Evolutionary conservation across 92 coral and sea anemone genomes (phyloP).

Genomic region (Palythoa caribaeorum): DNA sequence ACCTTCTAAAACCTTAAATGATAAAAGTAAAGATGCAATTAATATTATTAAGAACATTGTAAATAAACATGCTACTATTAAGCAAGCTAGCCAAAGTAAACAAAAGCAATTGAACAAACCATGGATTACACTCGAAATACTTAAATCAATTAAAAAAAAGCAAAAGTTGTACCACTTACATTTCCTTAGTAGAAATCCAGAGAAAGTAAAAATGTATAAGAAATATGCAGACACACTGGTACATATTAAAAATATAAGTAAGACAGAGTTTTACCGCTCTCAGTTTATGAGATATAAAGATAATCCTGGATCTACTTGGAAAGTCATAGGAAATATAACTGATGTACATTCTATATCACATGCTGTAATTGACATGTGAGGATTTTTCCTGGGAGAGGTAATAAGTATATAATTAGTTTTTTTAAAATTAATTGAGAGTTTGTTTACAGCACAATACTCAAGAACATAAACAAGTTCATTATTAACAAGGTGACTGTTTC

Average conservation of each 20-base stretch:
- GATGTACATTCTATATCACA: too few relatives aligned
- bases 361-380: too few relatives aligned
- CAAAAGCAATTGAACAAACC: conserved; percentile 1
- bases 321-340: background rate
- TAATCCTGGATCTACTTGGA: conserved; percentile 50
- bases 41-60: conserved; percentile 37
- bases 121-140: conserved; percentile 30
- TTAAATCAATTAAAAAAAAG: conserved; percentile 58
- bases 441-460: too few relatives aligned
- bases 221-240: conserved; percentile 41
- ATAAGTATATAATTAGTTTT: too few relatives aligned
- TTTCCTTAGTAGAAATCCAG: conserved; percentile 40
- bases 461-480: too few relatives aligned
- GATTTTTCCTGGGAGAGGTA: too few relatives aligned
- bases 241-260: conserved; percentile 38
- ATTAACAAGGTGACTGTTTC: too few relatives aligned
- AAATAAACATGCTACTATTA: conserved; percentile 59
- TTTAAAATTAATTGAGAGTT: too few relatives aligned
- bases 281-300: conserved; percentile 39
- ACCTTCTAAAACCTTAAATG: conserved; percentile 36
- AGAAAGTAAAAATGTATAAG: conserved; percentile 45
- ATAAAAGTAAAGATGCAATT: conserved; percentile 41
- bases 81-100: conserved; percentile 20
- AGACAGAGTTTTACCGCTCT: conserved; percentile 19
- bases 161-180: conserved; percentile 65